Conservation (phyloP, 1,140 invertebrate species). For the Drosophila orosa region DNA sequence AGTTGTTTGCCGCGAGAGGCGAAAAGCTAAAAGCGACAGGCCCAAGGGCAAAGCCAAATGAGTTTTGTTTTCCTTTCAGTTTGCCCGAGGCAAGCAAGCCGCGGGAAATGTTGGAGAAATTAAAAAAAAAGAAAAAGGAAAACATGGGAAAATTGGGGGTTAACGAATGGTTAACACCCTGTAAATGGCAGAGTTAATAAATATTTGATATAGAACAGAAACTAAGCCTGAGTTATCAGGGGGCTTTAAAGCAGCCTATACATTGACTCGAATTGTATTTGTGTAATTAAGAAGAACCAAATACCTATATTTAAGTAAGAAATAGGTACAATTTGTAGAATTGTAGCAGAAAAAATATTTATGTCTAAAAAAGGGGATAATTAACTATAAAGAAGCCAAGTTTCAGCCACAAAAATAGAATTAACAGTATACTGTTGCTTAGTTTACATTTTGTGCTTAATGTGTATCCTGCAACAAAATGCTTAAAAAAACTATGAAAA, state of each 20-base stretch:
- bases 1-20: slow-evolving; percentile 22
- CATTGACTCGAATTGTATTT: too few relatives aligned
- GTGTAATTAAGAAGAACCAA: too few relatives aligned
- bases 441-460: too few relatives aligned
- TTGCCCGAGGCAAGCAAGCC: slow-evolving; percentile 16
- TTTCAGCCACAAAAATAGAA: too few relatives aligned
- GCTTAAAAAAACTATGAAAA: neutral
- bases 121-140: slow-evolving; percentile 4
- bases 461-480: neutral
- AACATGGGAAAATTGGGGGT: neutral
- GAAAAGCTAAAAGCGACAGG: slow-evolving; percentile 20
- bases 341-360: too few relatives aligned
- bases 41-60: slow-evolving; percentile 59
- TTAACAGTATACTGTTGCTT: too few relatives aligned
- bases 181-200: neutral
- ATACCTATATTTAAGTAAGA: too few relatives aligned
- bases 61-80: slow-evolving; percentile 60
- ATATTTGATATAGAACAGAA: neutral
- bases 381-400: too few relatives aligned
- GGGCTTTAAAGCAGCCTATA: too few relatives aligned
- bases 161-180: slow-evolving; percentile 10
- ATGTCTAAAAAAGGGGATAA: too few relatives aligned
- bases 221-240: neutral
- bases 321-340: too few relatives aligned
- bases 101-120: slow-evolving; percentile 20